phyloP scores from a whole-genome alignment of 1,140 invertebrate species.

The Cydia strobilella region DNA sequence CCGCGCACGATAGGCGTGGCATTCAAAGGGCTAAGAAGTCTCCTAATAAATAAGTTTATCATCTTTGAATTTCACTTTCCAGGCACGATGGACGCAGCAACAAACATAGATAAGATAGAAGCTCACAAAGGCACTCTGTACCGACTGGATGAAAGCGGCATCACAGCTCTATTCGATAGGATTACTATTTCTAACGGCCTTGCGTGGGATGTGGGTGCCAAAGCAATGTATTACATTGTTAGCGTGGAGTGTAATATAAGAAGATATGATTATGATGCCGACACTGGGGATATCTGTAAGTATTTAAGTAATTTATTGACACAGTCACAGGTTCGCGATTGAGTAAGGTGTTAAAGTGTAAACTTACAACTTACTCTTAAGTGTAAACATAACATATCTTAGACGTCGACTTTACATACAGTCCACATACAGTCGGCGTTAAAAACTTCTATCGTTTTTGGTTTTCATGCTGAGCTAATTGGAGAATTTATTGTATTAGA shows the following conservation, averaged over 20 bases:
- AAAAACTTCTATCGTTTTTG: too few relatives aligned
- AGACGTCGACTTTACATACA: too few relatives aligned
- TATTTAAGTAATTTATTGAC: conserved; percentile 21
- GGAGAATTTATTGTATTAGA: too few relatives aligned
- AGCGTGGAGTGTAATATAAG: conserved; percentile 84
- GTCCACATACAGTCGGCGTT: too few relatives aligned
- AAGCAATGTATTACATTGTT: conserved; percentile 89
- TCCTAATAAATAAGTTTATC: too few relatives aligned
- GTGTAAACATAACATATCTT: too few relatives aligned
- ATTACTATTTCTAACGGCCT: conserved; percentile 90
- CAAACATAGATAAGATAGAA: conserved; percentile 70
- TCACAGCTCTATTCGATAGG: conserved; percentile 60
- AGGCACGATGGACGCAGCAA: conserved; percentile 86
- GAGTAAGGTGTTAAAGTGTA: too few relatives aligned
- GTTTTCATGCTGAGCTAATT: too few relatives aligned
- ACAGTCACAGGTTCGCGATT: too few relatives aligned
- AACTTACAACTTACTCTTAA: too few relatives aligned
- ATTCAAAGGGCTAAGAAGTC: too few relatives aligned
- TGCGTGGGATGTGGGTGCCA: conserved; percentile 86
- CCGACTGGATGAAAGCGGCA: conserved; percentile 71
- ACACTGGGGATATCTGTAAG: conserved; percentile 82
- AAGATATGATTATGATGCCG: conserved; percentile 87
- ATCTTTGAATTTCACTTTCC: conserved; percentile 24
- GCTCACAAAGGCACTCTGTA: conserved; percentile 81
- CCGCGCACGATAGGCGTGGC: too few relatives aligned